Evolutionary conservation across 1,140 invertebrate species (phyloP), one percentile per base, ranked within the genome.

Genomic region (Hycleus phaleratus): DNA sequence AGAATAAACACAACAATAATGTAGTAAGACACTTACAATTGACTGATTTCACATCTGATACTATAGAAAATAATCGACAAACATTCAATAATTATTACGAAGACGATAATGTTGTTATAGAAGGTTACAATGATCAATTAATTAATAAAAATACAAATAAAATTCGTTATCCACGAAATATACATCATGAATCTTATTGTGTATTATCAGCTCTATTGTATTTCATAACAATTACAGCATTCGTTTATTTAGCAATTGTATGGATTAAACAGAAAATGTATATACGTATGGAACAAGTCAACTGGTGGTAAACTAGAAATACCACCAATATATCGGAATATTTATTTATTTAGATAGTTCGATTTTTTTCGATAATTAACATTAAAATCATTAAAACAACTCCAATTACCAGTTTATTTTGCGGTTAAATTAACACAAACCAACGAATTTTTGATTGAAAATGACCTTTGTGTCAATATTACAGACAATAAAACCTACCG

Each of bases 211-310:
- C 71, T 18, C 72, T 74, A 49, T 63, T 74, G 6, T 74, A 73
- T 55, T 73, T 74, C 58, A 65, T 72, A 50, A 73, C 71, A 45
- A 71, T 73, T 47, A 71, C 68, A 12, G 68, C 70, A 45, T 71
- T 72, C 46, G 67, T 68, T 11, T 74, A 74, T 61, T 58, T 74
- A 46, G 60, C 70, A 7, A 57, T 71, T 44, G 54, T 73, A 49
- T 74, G 73, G 73, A 70, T 74, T 43, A 72, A 73, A 50, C 70
- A 71, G 54, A 64, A 65, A 43, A 68, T 74, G 68, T 66, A 72
- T 59, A 58, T 70, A 46, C 68, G 66, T 12, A 64, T 71, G 62
- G 71, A 72, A 57, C 62, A 71, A 48, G 65, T 74, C 62, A 66
- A 73, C 42, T 71, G 68, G 69, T 74, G 71, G 73, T 74, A 67